A percentile compares a stretch with the other conserved stretches of the same genome.
Evolutionary conservation across 2,888 invertebrate species (phyloP).

Genomic region (Cacoxenus indagator): DNA sequence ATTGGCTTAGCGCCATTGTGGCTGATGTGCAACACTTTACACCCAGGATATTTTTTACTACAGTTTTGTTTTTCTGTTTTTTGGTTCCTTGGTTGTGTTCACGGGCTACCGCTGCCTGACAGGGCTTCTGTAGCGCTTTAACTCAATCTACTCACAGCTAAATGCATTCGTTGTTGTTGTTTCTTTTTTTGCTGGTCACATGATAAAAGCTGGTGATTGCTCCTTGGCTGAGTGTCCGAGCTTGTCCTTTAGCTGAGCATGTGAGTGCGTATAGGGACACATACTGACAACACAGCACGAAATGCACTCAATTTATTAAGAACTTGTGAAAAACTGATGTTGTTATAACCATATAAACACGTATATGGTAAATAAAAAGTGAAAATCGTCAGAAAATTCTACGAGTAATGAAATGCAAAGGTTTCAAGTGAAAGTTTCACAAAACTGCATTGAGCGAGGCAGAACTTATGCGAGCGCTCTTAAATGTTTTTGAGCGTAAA

Average conservation of each 20-base stretch:
- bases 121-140: constrained; percentile 14
- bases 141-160: constrained; percentile 17
- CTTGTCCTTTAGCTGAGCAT: constrained; percentile 16
- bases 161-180: constrained; percentile 15
- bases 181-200: constrained; percentile 6
- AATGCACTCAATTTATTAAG: constrained; percentile 30
- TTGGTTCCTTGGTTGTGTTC: not conserved
- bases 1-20: constrained; percentile 66
- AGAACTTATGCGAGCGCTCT: not conserved
- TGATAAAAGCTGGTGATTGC: constrained; percentile 51
- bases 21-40: constrained; percentile 60
- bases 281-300: constrained; percentile 19
- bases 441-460: not conserved
- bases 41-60: constrained; percentile 25
- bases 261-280: not conserved
- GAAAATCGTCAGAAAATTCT: not conserved
- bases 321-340: not conserved
- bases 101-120: not conserved
- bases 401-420: not conserved
- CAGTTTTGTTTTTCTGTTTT: not conserved
- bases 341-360: not conserved
- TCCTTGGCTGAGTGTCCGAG: constrained; percentile 16
- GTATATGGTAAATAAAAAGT: not conserved
- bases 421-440: not conserved
- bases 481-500: not conserved